A percentile compares a stretch with the other conserved stretches of the same genome.
phyloP scores from a whole-genome alignment of 2,113 vertebrate species.

The Mohoua ochrocephala region DNA sequence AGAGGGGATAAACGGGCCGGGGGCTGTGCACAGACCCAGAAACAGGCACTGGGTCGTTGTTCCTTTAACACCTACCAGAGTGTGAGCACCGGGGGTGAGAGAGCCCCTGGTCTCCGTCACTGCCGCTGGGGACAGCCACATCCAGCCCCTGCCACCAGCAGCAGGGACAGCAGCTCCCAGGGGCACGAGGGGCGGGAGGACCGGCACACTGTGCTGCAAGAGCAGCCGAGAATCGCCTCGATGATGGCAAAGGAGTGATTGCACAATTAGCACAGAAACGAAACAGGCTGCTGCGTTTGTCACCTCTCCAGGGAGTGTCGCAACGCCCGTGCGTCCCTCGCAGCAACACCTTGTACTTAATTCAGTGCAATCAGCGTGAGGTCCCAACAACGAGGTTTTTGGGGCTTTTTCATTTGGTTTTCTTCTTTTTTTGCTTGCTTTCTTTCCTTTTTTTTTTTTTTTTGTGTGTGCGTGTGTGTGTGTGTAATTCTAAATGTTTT shows the following conservation, averaged over 20 bases:
- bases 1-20: rapidly evolving
- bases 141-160: background rate
- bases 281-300: background rate
- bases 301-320: background rate
- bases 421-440: background rate
- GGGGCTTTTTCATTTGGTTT: background rate
- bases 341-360: background rate
- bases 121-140: rapidly evolving
- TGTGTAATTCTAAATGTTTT: background rate
- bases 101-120: background rate
- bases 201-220: background rate
- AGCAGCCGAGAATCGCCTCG: background rate
- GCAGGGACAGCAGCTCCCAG: background rate
- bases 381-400: rapidly evolving
- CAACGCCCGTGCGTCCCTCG: rapidly evolving
- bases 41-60: background rate
- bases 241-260: background rate
- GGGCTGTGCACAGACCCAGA: background rate
- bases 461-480: too few species aligned
- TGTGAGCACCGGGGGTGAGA: background rate
- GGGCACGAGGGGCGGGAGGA: background rate
- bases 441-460: too few species aligned
- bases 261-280: background rate
- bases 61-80: rapidly evolving
- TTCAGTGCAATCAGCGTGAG: rapidly evolving